phyloP scores from a whole-genome alignment of 2,888 invertebrate genomes.

The Cactoblastis cactorum region DNA sequence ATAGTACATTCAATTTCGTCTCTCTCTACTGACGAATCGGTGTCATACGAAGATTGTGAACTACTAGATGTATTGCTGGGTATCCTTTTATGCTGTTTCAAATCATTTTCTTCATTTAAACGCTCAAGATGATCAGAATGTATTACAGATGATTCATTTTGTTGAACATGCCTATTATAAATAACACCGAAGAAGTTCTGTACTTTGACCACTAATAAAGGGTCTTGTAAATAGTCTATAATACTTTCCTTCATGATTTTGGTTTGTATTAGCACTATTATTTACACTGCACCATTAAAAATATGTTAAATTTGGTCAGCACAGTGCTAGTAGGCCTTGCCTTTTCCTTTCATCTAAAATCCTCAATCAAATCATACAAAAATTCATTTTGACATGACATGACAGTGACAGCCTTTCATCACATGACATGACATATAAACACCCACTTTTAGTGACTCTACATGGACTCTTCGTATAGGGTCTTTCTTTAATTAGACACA shows the following conservation, averaged over 20 bases:
- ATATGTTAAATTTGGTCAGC: too few relatives aligned
- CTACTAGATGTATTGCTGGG: slow-evolving; percentile 63
- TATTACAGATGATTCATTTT: slow-evolving; percentile 43
- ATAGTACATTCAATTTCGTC: slow-evolving; percentile 74
- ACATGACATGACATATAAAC: too few relatives aligned
- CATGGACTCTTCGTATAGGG: too few relatives aligned
- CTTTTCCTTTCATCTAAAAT: too few relatives aligned
- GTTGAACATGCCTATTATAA: slow-evolving; percentile 53
- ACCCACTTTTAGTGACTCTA: too few relatives aligned
- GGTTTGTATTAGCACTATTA: neutral
- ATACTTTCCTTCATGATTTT: slow-evolving; percentile 61
- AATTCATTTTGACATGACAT: too few relatives aligned
- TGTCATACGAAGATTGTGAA: slow-evolving; percentile 60
- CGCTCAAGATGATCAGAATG: slow-evolving; percentile 47
- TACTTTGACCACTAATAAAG: slow-evolving; percentile 86
- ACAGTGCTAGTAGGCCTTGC: too few relatives aligned
- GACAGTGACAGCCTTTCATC: too few relatives aligned
- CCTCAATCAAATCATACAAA: too few relatives aligned
- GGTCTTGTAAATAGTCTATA: slow-evolving; percentile 86
- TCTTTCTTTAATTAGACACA: too few relatives aligned
- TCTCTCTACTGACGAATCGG: slow-evolving; percentile 57
- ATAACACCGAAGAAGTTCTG: slow-evolving; percentile 89
- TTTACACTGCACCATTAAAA: neutral
- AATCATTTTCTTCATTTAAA: slow-evolving; percentile 41
- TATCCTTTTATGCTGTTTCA: slow-evolving; percentile 56